phyloP scores from a whole-genome alignment of 2,888 invertebrate species.

The Sphaerophoria rueppellii region DNA sequence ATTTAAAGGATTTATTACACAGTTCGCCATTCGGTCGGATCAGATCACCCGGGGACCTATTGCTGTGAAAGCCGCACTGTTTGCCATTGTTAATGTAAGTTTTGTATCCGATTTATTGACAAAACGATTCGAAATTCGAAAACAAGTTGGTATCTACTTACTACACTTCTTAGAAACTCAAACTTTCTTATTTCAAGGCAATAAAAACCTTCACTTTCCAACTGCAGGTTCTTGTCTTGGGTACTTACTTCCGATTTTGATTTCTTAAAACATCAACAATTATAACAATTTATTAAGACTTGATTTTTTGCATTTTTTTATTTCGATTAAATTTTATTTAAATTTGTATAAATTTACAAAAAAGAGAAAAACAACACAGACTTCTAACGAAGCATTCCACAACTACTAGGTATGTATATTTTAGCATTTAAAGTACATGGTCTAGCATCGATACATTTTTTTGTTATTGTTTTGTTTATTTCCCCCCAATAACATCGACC shows the following conservation, averaged over 20 bases:
- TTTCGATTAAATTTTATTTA: slow-evolving; percentile 51
- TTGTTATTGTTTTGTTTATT: background rate
- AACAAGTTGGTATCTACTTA: no score
- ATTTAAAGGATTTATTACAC: no score
- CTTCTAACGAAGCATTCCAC: slow-evolving; percentile 43
- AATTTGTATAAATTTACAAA: slow-evolving; percentile 64
- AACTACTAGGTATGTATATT: slow-evolving; percentile 20
- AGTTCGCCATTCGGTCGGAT: no score
- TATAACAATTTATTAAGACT: background rate
- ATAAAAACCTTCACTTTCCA: no score
- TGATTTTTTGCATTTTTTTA: slow-evolving; percentile 55
- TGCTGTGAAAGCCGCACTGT: no score
- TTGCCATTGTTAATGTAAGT: no score
- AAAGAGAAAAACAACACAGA: slow-evolving; percentile 55
- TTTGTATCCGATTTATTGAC: no score
- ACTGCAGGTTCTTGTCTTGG: no score
- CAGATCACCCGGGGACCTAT: no score
- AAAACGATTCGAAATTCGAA: no score
- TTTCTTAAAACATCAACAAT: background rate
- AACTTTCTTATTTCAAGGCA: no score
- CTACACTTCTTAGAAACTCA: no score
- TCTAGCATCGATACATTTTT: slow-evolving; percentile 25
- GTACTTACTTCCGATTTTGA: background rate
- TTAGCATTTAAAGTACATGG: background rate
- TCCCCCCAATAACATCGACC: slow-evolving; percentile 28